Evolutionary conservation across 2,113 vertebrate genomes (phyloP), one percentile per base, ranked within the genome.

Genomic region (Protobothrops mucrosquamatus): DNA sequence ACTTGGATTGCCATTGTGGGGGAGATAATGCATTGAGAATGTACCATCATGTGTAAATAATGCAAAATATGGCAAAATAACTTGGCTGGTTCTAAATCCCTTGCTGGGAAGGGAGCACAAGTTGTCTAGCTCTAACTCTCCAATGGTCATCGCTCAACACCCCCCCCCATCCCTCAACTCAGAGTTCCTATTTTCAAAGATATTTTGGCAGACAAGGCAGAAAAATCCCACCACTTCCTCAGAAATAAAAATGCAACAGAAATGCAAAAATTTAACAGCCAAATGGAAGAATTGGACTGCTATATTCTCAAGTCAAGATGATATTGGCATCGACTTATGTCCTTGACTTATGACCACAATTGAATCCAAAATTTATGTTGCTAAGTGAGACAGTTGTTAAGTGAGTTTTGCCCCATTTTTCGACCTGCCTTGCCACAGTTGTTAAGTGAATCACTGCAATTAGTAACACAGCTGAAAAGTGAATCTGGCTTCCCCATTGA

Each of bases 301-400:
- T 96, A 93, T 94, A 89, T 87, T 74, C 3, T n/a, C 11, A 59
- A 92, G 59, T 87, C 94, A 95, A 69, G 91, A 57, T 74, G 69
- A 11, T n/a, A 20, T 69, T 90, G 43, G 15, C 59, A 96, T 8
- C 0, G 0, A 57, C 74, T 95, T 69, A 69, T 69, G 64, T 69
- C 26, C 12, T 6, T 11, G 5, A 34, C 12, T 15, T 69, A 69
- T 6, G 29, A 69, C 29, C 29, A 34, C 29, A 69, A 69, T 5
- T 6, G 29, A 69, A 69, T 69, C 64, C 12, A 69, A 64, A n/a
- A 69, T 69, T n/a, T 69, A 29, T 69, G 29, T 69, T 69, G 29
- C 26, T n/a, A n/a, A n/a, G 11, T 5, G 61, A n/a, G 61, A 64
- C 11, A 64, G 26, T n/a, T 64, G 11, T 69, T n/a, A 64, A 64